Evolutionary conservation across 2,113 vertebrate genomes (phyloP).

Genomic region (Gambusia affinis): DNA sequence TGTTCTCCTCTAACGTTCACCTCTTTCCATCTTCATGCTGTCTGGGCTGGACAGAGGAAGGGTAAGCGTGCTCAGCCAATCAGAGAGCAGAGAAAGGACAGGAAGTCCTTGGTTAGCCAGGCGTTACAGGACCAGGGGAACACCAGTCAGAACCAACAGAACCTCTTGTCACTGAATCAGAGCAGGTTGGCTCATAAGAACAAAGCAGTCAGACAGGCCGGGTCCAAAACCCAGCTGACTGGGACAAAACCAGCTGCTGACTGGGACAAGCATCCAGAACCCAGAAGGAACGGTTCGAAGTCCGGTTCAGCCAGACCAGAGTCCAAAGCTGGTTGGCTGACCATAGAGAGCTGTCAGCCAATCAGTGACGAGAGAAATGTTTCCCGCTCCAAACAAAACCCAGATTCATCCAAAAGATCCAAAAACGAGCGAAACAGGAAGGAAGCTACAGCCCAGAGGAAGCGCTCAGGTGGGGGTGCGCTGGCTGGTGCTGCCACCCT

Average conservation of each 20-base stretch:
- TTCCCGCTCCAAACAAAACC: not conserved
- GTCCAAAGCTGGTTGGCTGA: constrained; percentile 4
- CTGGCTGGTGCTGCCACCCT: constrained; percentile 49
- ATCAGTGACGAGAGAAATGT: not conserved
- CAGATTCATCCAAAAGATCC: constrained; percentile 21
- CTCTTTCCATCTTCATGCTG: constrained; percentile 62
- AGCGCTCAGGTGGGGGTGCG: not conserved
- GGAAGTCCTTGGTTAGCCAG: constrained; percentile 3
- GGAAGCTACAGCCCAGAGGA: constrained; percentile 5
- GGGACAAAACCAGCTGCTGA: constrained; percentile 5
- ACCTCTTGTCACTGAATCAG: constrained; percentile 25
- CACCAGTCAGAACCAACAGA: constrained; percentile 42
- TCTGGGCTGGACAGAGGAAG: constrained; percentile 72
- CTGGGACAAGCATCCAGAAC: constrained; percentile 4
- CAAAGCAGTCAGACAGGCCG: constrained; percentile 27
- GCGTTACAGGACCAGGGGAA: constrained; percentile 27
- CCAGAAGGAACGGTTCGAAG: constrained; percentile 24
- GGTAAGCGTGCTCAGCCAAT: constrained; percentile 62
- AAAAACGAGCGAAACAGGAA: constrained; percentile 55
- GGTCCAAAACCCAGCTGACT: constrained; percentile 15
- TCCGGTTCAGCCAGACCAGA: not conserved
- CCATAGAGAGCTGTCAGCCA: not conserved
- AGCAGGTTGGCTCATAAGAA: constrained; percentile 8
- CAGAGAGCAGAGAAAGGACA: constrained; percentile 31
- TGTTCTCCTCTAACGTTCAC: constrained; percentile 65